A percentile compares a stretch with the other conserved stretches of the same genome.
Conservation (phyloP, 2,888 invertebrate species). For the Calliopum simillimum region DNA sequence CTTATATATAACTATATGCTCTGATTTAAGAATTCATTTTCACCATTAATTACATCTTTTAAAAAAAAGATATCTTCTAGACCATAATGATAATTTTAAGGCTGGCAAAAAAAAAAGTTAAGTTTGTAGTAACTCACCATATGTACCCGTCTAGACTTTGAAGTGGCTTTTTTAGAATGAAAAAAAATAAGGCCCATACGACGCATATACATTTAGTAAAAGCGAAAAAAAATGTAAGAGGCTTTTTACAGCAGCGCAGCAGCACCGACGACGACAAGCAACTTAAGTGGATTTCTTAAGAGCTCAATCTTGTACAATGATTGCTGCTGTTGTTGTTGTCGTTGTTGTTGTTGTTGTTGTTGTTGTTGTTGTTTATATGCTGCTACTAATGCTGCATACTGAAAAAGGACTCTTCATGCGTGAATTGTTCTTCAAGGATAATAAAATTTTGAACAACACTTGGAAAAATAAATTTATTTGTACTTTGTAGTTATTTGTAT, state of each 20-base stretch:
- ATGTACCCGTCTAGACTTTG: constrained; percentile 8
- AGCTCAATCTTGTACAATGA: constrained; percentile 18
- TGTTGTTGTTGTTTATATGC: neutral
- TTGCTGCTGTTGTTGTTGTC: neutral
- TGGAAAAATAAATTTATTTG: neutral
- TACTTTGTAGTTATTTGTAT: too few species aligned
- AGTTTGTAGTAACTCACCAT: neutral
- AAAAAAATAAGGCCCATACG: neutral
- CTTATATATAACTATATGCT: neutral
- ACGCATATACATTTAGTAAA: neutral
- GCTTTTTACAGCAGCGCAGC: neutral
- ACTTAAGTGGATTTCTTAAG: constrained; percentile 1
- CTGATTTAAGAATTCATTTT: neutral
- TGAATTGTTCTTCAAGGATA: constrained; percentile 15
- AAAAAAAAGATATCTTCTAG: neutral
- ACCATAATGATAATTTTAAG: too few species aligned
- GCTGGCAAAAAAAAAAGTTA: too few species aligned
- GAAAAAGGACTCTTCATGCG: constrained; percentile 4
- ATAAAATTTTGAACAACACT: neutral
- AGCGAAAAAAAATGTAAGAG: too few species aligned
- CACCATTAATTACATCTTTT: constrained; percentile 17
- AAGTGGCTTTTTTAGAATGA: neutral
- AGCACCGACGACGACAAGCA: constrained; percentile 19
- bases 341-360: neutral
- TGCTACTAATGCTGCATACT: too few species aligned